A percentile compares a stretch with the other conserved stretches of the same genome.
These are phyloP conservation scores for Hylia prasina DNA, from an alignment of 2,113 vertebrate genomes.

Conservation along the genomic window DNA sequence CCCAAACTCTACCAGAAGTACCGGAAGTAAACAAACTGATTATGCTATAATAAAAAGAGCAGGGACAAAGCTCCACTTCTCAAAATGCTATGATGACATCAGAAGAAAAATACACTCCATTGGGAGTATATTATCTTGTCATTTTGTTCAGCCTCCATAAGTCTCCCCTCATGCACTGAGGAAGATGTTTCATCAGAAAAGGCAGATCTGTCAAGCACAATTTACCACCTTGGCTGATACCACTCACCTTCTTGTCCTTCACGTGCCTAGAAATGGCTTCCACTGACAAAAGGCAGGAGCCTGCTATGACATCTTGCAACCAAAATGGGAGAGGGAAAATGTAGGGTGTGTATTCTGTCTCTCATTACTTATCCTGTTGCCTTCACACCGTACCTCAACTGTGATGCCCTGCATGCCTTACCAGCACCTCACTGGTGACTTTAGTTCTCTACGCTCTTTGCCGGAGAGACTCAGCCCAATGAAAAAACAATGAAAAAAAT, in stretches of 20 bases:
- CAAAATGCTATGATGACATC: not conserved
- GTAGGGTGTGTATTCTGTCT: not conserved
- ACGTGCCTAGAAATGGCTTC: not conserved
- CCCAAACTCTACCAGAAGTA: not conserved
- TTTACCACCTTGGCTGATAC: not conserved
- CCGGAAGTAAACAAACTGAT: not conserved
- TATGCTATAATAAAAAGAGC: not conserved
- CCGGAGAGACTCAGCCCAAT: not conserved
- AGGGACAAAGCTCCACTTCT: not conserved
- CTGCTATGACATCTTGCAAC: not conserved
- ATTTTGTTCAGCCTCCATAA: not conserved
- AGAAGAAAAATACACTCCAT: not conserved
- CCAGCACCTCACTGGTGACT: not conserved
- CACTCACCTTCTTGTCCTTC: not conserved
- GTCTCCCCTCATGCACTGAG: not conserved
- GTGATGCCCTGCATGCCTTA: not conserved
- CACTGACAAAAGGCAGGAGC: not conserved
- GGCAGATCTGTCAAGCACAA: not conserved
- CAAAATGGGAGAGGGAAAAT: not conserved
- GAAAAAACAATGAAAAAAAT: not conserved
- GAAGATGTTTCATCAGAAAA: not conserved
- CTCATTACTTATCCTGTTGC: not conserved
- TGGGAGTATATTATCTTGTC: too few relatives aligned
- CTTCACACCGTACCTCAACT: not conserved
- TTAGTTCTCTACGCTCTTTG: not conserved